Conservation (phyloP, 2,113 vertebrate species). For the Heterotilapia buettikoferi region DNA sequence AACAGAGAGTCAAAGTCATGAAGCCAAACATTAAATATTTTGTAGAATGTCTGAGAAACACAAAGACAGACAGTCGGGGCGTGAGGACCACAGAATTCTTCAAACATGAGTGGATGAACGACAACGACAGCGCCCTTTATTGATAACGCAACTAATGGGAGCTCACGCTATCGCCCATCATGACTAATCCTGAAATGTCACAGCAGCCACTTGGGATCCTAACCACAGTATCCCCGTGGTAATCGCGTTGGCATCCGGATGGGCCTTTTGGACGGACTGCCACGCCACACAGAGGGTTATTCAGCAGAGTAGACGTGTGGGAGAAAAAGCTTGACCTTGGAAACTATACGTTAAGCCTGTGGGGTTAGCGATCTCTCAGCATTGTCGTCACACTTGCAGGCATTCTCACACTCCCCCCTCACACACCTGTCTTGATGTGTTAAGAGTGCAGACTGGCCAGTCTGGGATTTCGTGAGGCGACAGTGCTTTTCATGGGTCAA, state of each 20-base stretch:
- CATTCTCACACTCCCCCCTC: conserved; percentile 48
- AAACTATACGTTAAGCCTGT: conserved; percentile 43
- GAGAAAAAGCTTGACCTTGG: conserved; percentile 42
- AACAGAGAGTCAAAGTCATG: background rate
- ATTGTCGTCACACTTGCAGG: conserved; percentile 10
- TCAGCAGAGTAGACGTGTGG: conserved; percentile 45
- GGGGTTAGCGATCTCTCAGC: conserved; percentile 52
- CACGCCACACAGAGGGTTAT: background rate
- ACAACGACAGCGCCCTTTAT: conserved; percentile 17
- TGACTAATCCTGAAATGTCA: conserved; percentile 56
- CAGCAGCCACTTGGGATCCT: conserved; percentile 32
- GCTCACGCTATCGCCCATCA: conserved; percentile 27
- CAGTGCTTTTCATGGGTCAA: background rate
- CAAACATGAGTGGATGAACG: background rate
- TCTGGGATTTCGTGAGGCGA: background rate
- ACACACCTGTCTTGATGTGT: conserved; percentile 56
- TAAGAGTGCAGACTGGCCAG: conserved; percentile 1
- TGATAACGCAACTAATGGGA: conserved; percentile 45
- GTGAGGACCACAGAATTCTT: background rate
- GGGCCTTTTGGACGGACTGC: background rate
- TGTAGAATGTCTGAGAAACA: background rate
- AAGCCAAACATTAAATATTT: background rate
- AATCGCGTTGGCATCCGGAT: conserved; percentile 54
- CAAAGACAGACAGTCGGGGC: background rate
- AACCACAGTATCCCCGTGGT: conserved; percentile 37